A percentile compares a stretch with the other conserved stretches of the same genome.
Conservation (phyloP, 2,113 vertebrate genomes). For the Silurus asotus region DNA sequence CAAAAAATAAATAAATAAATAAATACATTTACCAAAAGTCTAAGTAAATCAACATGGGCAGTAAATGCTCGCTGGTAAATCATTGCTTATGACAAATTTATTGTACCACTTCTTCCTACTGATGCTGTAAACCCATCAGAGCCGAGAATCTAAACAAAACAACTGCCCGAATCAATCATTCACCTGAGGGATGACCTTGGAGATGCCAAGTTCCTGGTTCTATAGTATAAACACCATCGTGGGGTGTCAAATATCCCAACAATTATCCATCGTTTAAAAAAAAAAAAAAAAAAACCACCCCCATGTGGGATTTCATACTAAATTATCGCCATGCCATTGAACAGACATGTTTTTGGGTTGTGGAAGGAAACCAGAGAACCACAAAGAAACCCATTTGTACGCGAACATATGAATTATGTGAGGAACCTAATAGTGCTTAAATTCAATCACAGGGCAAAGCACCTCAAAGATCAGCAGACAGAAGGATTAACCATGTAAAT, state of each 20-base stretch:
- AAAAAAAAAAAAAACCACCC: not conserved
- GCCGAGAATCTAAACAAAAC: constrained; percentile 1
- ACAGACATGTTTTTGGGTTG: not conserved
- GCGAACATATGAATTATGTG: no score
- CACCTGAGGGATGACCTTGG: not conserved
- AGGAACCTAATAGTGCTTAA: not conserved
- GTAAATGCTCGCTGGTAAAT: not conserved
- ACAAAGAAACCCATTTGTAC: not conserved
- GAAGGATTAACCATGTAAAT: constrained; percentile 4
- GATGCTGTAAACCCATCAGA: not conserved
- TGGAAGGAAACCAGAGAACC: not conserved
- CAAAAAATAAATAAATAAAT: not conserved
- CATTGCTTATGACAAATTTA: not conserved
- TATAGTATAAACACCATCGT: not conserved
- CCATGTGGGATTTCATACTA: not conserved
- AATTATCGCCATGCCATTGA: not conserved
- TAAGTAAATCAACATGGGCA: not conserved
- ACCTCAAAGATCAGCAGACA: constrained; percentile 25
- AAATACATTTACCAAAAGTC: not conserved
- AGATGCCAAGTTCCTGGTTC: not conserved
- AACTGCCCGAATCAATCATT: not conserved
- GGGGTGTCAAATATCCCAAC: not conserved
- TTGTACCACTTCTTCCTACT: not conserved
- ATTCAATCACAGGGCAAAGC: not conserved
- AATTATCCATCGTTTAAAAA: not conserved